Evolutionary conservation across 1,140 invertebrate genomes (phyloP).

Genomic region (Microplitis demolitor): DNA sequence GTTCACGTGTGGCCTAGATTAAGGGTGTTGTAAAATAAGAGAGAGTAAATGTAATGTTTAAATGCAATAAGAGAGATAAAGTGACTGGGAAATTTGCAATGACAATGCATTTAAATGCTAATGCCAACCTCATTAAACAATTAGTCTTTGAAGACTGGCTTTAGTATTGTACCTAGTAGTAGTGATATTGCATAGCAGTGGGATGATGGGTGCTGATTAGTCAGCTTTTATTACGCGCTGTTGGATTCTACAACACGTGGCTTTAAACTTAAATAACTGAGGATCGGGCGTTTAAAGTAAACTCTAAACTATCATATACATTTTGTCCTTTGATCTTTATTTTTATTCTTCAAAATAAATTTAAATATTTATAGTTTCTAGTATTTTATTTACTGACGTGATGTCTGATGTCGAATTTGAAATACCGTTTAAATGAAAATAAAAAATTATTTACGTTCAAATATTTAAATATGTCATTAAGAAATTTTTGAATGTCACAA

Average conservation of each 20-base stretch:
- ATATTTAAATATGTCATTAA: no score
- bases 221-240: constrained; percentile 49
- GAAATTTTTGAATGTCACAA: background rate
- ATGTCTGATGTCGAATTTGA: no score
- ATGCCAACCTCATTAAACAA: constrained; percentile 55
- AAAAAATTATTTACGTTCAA: no score
- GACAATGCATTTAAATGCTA: constrained; percentile 55
- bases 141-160: constrained; percentile 53
- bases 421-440: no score
- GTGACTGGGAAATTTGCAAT: constrained; percentile 22
- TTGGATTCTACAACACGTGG: constrained; percentile 49
- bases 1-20: constrained; percentile 21
- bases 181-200: background rate
- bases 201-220: constrained; percentile 37
- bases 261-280: constrained; percentile 33
- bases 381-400: background rate
- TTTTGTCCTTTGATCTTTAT: background rate
- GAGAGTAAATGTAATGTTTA: constrained; percentile 13
- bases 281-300: constrained; percentile 12
- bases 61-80: no score
- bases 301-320: background rate
- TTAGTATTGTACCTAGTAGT: constrained; percentile 29
- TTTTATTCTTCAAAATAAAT: background rate
- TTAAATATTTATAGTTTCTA: background rate
- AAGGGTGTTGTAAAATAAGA: constrained; percentile 15